Evolutionary conservation across 2,888 invertebrate genomes (phyloP), one percentile per base, ranked within the genome.

Genomic region (Ariolimax columbianus): DNA sequence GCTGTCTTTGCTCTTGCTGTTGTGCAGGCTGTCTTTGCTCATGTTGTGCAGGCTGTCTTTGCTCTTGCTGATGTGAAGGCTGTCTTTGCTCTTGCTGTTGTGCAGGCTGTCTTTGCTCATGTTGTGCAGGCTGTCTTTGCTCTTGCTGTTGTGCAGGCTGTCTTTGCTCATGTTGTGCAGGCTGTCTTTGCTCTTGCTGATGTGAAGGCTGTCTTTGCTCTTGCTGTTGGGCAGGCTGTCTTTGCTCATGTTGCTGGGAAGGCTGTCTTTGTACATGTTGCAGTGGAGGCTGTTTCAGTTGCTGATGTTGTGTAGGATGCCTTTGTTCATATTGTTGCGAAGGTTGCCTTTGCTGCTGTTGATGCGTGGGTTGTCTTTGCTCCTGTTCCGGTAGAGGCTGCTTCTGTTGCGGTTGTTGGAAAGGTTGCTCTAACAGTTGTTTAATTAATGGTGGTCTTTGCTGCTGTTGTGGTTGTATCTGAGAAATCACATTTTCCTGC

Each of bases 101-200:
- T 36, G 40, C 26, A 59, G 66, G 9, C 26, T 30, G 36, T 68
- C 72, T 38, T n/a, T 70, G 82, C n/a, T 73, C n/a, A 26, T 26
- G 51, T 73, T 78, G 63, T 1, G 0, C 6, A 43, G 43, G 0
- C 9, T 11, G 26, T 73, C n/a, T 6, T 43, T 75, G 77, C n/a
- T 26, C 43, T 51, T 70, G 80, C 51, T 68, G 70, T 38, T 43
- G 26, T 11, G 23, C 51, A 33, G 72, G 63, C 43, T 78, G 38
- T 6, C 23, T 47, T 33, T 36, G 70, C 59, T 82, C 43, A 40
- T 72, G 82, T 55, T 84, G 85, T 80, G 78, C 6, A 40, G 38
- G n/a, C 23, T 59, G 86, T n/a, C 43, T 78, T 38, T 66, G 78
- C 55, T 72, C 72, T 55, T 77, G 77, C 33, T 84, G 70, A 40